These are phyloP conservation scores for Chaetura pelagica DNA, from an alignment of 2,113 vertebrate genomes.

Conservation along the genomic window DNA sequence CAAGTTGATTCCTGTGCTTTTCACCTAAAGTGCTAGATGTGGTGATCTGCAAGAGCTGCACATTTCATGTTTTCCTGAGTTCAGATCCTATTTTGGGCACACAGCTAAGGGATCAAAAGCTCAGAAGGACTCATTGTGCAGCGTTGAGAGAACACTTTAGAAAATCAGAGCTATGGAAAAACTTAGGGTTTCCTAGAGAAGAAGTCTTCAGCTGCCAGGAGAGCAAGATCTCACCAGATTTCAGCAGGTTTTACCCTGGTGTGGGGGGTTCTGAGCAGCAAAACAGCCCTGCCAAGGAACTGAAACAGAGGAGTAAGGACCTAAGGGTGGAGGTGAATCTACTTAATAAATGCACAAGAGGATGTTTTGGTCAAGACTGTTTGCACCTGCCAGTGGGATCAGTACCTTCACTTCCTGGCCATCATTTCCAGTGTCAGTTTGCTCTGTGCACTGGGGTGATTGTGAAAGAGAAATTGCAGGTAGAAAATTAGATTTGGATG, in stretches of 20 bases:
- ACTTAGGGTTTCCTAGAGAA: background rate
- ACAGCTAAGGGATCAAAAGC: background rate
- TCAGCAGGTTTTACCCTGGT: background rate
- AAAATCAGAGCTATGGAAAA: background rate
- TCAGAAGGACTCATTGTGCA: background rate
- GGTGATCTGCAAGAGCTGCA: background rate
- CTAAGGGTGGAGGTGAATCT: background rate
- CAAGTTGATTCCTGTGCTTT: rapidly evolving
- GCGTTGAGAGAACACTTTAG: background rate
- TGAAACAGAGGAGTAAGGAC: background rate
- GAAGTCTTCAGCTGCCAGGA: background rate
- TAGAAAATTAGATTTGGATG: background rate
- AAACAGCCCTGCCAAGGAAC: background rate
- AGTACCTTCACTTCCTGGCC: background rate
- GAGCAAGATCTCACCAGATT: background rate
- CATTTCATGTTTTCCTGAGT: background rate
- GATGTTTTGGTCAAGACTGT: background rate
- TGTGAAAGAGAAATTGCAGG: background rate
- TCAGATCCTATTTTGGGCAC: background rate
- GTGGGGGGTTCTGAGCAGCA: background rate
- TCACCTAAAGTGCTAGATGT: rapidly evolving
- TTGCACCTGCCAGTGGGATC: background rate
- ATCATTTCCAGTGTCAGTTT: background rate
- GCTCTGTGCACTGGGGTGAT: background rate
- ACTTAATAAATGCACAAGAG: background rate